These are phyloP conservation scores for Sebastes reedi DNA, from an alignment of 2,797 vertebrate species.

Conservation along the genomic window DNA sequence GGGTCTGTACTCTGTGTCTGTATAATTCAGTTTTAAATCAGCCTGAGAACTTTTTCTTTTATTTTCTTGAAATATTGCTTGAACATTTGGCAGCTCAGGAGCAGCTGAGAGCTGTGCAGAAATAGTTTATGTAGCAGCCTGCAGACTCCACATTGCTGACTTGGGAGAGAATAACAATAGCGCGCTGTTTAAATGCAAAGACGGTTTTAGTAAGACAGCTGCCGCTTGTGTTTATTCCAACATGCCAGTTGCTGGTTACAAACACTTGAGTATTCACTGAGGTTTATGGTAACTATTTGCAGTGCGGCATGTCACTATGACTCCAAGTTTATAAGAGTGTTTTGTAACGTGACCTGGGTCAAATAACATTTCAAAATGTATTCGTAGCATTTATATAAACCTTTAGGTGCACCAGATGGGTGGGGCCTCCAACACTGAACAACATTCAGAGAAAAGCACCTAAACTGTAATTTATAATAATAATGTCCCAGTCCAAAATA, in stretches of 20 bases:
- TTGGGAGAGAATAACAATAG: constrained; percentile 69
- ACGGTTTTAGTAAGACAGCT: constrained; percentile 68
- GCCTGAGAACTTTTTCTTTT: background rate
- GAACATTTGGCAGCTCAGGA: background rate
- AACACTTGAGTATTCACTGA: constrained; percentile 59
- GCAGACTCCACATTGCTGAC: constrained; percentile 58
- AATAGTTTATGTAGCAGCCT: constrained; percentile 28
- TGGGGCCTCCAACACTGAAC: background rate
- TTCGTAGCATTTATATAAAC: constrained; percentile 19
- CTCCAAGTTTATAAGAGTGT: constrained; percentile 44
- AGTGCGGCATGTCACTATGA: constrained; percentile 42
- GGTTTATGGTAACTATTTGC: constrained; percentile 53
- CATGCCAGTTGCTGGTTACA: constrained; percentile 60
- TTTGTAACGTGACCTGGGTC: constrained; percentile 47
- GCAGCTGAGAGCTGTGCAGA: constrained; percentile 21
- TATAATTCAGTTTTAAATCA: constrained; percentile 6
- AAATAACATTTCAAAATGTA: constrained; percentile 20
- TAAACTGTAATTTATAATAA: background rate
- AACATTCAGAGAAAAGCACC: background rate
- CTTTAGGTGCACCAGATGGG: background rate
- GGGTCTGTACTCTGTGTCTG: background rate
- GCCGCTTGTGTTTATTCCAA: constrained; percentile 69
- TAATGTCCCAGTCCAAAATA: background rate
- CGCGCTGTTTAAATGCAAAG: constrained; percentile 63
- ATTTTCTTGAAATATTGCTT: constrained; percentile 1